phyloP scores from a whole-genome alignment of 2,888 invertebrate species.

The Cephus pulcher region DNA sequence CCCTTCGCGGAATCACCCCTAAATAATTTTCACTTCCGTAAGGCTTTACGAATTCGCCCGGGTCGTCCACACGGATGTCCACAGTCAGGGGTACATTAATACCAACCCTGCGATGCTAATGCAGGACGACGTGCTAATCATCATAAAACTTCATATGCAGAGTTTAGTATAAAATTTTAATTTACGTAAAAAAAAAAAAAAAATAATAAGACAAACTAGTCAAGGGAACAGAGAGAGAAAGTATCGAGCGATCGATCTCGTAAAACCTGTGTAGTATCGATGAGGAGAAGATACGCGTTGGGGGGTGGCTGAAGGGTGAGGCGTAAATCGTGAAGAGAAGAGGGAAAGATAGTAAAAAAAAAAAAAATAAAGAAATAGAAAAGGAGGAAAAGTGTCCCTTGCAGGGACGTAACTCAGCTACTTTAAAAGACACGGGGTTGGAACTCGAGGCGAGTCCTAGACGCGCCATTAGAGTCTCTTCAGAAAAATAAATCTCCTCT shows the following conservation, averaged over 20 bases:
- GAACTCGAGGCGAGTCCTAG: constrained; percentile 39
- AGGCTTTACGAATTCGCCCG: neutral
- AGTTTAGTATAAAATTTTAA: neutral
- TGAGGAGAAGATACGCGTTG: neutral
- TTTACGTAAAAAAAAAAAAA: neutral
- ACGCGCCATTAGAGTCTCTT: constrained; percentile 59
- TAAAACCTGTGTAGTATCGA: neutral
- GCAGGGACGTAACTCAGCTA: constrained; percentile 61
- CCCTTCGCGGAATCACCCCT: neutral
- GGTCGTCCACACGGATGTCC: neutral
- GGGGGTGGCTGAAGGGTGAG: neutral
- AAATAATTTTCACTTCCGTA: neutral
- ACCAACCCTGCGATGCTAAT: neutral
- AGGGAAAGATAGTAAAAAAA: neutral
- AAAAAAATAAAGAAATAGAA: neutral
- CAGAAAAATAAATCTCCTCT: constrained; percentile 64
- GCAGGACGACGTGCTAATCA: neutral
- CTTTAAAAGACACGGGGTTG: constrained; percentile 43
- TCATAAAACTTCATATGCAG: neutral
- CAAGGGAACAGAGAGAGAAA: neutral
- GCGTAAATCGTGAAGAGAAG: neutral
- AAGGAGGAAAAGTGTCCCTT: constrained; percentile 45
- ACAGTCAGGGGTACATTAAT: neutral
- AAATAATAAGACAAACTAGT: neutral
- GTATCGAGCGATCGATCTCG: neutral